These are phyloP conservation scores for Scaptomyza reducta DNA, from an alignment of 2,888 invertebrate genomes.

Conservation along the genomic window DNA sequence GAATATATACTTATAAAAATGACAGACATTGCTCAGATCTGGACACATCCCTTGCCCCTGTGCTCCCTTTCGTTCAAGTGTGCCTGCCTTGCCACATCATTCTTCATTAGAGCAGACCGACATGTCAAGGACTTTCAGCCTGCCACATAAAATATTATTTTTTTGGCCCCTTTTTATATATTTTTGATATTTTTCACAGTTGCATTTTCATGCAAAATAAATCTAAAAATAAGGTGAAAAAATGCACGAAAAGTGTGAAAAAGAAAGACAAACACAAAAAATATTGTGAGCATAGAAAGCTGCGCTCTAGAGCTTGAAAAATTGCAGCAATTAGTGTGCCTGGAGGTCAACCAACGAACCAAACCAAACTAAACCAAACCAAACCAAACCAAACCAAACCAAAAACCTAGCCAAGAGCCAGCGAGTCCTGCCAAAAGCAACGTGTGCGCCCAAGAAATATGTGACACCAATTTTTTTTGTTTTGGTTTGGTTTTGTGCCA, in stretches of 20 bases:
- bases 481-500: background rate
- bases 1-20: conserved; percentile 25
- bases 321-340: conserved; percentile 72
- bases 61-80: conserved; percentile 4
- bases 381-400: background rate
- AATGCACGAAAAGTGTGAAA: conserved; percentile 13
- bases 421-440: conserved; percentile 8
- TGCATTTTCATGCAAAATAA: conserved; percentile 58
- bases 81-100: conserved; percentile 52
- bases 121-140: conserved; percentile 66
- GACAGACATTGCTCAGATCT: conserved; percentile 37
- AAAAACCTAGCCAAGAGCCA: background rate
- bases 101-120: conserved; percentile 68
- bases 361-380: conserved; percentile 22
- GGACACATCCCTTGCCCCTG: background rate
- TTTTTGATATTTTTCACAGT: conserved; percentile 48
- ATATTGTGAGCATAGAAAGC: conserved; percentile 13
- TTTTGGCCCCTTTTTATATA: conserved; percentile 36
- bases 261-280: conserved; percentile 15
- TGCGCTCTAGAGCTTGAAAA: conserved; percentile 68
- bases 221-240: conserved; percentile 6
- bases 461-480: conserved; percentile 42
- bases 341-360: conserved; percentile 68
- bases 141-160: conserved; percentile 13
- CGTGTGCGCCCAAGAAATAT: conserved; percentile 52